These are phyloP conservation scores for Microtus montanus DNA, from an alignment of 2,113 vertebrate genomes.

Conservation along the genomic window DNA sequence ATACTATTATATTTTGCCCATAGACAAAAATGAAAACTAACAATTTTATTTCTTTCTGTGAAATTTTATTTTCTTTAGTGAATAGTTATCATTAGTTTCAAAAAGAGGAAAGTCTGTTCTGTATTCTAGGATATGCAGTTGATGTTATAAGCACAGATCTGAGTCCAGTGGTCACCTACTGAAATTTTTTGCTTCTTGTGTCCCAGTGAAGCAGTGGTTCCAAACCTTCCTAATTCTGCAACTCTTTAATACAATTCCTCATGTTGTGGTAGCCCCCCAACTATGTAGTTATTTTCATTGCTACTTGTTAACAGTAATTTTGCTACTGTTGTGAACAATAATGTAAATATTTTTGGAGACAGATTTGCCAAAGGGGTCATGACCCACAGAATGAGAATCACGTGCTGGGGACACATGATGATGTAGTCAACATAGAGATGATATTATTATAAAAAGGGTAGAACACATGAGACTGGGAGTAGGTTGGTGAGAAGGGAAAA, in stretches of 20 bases:
- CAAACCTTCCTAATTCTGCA: neutral
- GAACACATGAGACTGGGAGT: neutral
- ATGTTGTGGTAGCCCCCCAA: neutral
- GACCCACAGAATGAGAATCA: neutral
- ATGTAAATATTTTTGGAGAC: neutral
- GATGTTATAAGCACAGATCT: neutral
- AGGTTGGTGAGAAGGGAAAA: neutral
- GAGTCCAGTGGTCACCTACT: too few relatives aligned
- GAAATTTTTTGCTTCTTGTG: neutral
- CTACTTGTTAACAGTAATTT: neutral
- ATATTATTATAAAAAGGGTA: neutral
- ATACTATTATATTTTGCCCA: neutral
- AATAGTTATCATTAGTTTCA: neutral
- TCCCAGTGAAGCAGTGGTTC: neutral
- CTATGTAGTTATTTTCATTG: neutral
- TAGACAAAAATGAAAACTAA: neutral
- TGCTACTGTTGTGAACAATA: neutral
- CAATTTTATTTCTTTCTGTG: conserved; percentile 3
- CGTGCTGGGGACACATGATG: too few relatives aligned
- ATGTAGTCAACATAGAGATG: neutral
- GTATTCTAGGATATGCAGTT: neutral
- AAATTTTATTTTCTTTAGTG: conserved; percentile 43
- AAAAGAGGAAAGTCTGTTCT: conserved; percentile 15
- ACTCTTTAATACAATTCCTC: neutral
- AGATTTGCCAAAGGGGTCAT: neutral